Conservation (phyloP, 2,113 vertebrate genomes). For the Salminus brasiliensis region DNA sequence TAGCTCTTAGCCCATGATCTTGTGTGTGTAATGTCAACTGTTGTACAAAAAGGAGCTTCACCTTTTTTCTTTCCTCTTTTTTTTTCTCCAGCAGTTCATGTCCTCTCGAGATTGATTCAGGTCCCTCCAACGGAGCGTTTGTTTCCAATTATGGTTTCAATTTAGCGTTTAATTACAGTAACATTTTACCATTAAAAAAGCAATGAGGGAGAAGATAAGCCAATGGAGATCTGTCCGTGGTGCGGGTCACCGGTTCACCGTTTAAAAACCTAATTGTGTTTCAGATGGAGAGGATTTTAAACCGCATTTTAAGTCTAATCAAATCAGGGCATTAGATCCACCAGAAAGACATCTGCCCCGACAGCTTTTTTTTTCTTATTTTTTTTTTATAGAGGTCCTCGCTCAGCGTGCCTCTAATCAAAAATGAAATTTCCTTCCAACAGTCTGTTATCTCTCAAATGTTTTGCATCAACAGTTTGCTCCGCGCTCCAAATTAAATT, state of each 20-base stretch:
- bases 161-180: constrained; percentile 72
- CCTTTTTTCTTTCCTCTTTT: constrained; percentile 32
- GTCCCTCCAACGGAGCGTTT: constrained; percentile 34
- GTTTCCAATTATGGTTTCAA: constrained; percentile 65
- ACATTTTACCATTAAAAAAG: constrained; percentile 64
- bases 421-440: constrained; percentile 70
- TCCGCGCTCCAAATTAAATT: constrained; percentile 66
- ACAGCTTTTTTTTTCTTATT: constrained; percentile 58
- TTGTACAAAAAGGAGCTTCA: constrained; percentile 23
- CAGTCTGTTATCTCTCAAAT: constrained; percentile 64
- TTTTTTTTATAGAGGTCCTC: constrained; percentile 41
- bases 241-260: constrained; percentile 66
- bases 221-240: constrained; percentile 60
- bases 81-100: neutral
- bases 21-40: constrained; percentile 25
- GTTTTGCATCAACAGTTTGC: constrained; percentile 65
- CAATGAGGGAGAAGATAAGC: constrained; percentile 60
- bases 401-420: constrained; percentile 70
- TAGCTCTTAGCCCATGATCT: neutral
- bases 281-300: constrained; percentile 59
- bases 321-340: constrained; percentile 68
- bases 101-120: constrained; percentile 47
- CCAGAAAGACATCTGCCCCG: constrained; percentile 70
- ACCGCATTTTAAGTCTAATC: constrained; percentile 75
- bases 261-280: constrained; percentile 70